Evolutionary conservation across 2,888 invertebrate genomes (phyloP), one percentile per base, ranked within the genome.

Genomic region (Hyles lineata): DNA sequence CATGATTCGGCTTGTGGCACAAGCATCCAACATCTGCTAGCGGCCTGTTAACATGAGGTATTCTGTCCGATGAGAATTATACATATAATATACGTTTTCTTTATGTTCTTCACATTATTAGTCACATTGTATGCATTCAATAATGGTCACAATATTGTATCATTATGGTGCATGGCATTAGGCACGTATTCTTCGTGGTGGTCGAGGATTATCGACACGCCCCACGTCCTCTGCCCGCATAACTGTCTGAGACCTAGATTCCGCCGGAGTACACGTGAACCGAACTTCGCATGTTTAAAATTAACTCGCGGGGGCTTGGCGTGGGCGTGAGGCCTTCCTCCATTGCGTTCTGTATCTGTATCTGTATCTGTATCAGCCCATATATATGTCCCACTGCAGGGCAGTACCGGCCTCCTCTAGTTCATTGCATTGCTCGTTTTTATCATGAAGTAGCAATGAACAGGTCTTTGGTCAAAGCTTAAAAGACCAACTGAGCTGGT

Each of bases 241-340:
- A 73, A 75, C 76, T 77, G 71, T 72, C 61, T 71, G 77, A 78
- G 77, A 76, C 78, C 80, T 78, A 80, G 75, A 80, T 79, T 79
- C 79, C 72, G 60, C 55, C 21, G 72, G 74, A 17, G 55, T 7
- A 35, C 71, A 74, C 19, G 58, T 59, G 63, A 32, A 11, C n/a
- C 63, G 35, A 59, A 29, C 58, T 35, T 23, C 35, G 55, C 70
- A 25, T 25, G 70, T 70, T 82, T 83, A 82, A 81, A 86, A 80
- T 82, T 86, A 86, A 77, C 75, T 19, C 70, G 75, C 74, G 81
- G 83, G 81, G 84, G 84, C 85, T 81, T 80, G 85, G 67, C 83
- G 73, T 74, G 76, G 81, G 79, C 79, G 82, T 78, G 21, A n/a
- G 29, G 19, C 32, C 29, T 25, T 11, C 7, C 29, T 15, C 11